Evolutionary conservation across 2,113 vertebrate species (phyloP).

Genomic region (Rhombomys opimus): DNA sequence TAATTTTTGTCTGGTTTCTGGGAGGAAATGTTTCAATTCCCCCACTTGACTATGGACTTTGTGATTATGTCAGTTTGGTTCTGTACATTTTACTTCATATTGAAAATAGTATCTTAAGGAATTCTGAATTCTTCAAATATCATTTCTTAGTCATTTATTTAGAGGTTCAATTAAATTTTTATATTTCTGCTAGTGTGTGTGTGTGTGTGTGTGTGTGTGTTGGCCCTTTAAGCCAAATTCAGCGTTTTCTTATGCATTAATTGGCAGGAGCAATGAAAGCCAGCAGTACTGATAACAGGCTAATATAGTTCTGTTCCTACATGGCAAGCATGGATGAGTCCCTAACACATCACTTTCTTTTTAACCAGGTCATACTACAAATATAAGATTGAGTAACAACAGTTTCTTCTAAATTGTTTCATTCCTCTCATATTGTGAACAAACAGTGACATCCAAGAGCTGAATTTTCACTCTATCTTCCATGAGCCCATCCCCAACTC

Average conservation of each 20-base stretch:
- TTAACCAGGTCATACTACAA: neutral
- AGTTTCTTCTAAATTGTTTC: neutral
- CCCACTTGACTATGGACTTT: neutral
- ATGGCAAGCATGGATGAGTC: neutral
- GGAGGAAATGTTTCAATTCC: neutral
- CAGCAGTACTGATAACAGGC: neutral
- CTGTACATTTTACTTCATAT: conserved; percentile 11
- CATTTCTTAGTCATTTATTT: conserved; percentile 4
- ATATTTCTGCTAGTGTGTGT: neutral
- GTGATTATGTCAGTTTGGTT: neutral
- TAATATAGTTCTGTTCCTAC: neutral
- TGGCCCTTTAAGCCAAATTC: conserved; percentile 20
- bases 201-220: neutral
- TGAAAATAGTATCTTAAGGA: neutral
- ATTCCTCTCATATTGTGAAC: neutral
- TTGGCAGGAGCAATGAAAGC: neutral
- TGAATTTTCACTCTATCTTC: neutral
- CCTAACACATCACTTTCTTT: neutral
- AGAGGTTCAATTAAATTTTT: neutral
- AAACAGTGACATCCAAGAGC: neutral
- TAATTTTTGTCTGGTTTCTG: neutral
- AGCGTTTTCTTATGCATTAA: neutral
- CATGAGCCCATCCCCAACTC: neutral
- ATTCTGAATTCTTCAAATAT: neutral
- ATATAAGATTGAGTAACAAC: neutral